Evolutionary conservation across 2,113 vertebrate genomes (phyloP).

Genomic region (Charadrius vociferus): DNA sequence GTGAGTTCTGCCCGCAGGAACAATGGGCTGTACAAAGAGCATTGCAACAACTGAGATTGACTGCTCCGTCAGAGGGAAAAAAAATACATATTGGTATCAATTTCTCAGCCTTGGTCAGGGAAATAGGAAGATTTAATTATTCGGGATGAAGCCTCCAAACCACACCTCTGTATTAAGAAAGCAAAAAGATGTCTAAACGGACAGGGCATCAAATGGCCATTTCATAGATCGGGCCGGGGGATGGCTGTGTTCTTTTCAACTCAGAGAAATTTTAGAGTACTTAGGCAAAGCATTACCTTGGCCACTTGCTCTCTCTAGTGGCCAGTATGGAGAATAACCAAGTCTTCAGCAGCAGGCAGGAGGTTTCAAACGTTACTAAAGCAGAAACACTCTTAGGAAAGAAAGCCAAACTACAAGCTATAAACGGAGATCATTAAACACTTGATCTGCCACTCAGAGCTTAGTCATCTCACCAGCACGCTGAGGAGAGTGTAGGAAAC

Average conservation of each 20-base stretch:
- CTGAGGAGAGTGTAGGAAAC: background rate
- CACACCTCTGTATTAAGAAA: background rate
- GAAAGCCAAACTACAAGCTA: background rate
- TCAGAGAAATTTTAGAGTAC: background rate
- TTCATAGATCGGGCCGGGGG: background rate
- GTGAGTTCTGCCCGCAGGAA: background rate
- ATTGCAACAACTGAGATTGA: background rate
- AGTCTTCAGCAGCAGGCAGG: fast-evolving
- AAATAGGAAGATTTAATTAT: background rate
- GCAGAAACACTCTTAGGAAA: background rate
- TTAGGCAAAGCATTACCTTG: constrained; percentile 24
- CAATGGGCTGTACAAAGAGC: background rate
- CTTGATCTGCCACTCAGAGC: background rate
- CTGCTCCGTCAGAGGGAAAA: background rate
- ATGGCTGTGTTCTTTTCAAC: background rate
- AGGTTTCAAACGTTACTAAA: background rate
- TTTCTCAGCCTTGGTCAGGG: background rate
- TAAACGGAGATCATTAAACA: background rate
- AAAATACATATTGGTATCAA: background rate
- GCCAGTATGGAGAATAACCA: background rate
- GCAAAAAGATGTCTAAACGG: background rate
- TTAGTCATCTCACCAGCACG: background rate
- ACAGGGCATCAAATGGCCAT: background rate
- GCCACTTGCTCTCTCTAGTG: constrained; percentile 73
- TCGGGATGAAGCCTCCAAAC: background rate